These are phyloP conservation scores for Brachionus manjavacas DNA, from an alignment of 1,140 invertebrate species.

Conservation along the genomic window DNA sequence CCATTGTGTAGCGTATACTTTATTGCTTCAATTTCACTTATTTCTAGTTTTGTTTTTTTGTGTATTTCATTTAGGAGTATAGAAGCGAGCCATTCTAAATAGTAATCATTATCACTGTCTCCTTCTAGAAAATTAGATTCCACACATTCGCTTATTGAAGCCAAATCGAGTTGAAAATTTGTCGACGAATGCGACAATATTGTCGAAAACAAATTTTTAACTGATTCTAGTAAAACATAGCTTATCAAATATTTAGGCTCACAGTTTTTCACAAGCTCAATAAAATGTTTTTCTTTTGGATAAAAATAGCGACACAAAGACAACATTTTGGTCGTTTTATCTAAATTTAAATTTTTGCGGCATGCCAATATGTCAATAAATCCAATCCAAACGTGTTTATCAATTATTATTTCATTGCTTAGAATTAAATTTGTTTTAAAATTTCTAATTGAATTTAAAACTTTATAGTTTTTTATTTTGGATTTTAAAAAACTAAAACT, in stretches of 20 bases:
- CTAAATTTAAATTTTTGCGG: neutral
- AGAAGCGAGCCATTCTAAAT: neutral
- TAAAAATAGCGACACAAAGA: neutral
- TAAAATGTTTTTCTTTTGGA: neutral
- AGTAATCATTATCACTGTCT: neutral
- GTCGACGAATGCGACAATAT: neutral
- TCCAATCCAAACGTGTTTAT: neutral
- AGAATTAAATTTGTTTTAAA: neutral
- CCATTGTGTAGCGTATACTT: neutral
- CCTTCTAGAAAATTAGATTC: neutral
- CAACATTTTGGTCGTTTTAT: neutral
- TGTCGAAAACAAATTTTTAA: neutral
- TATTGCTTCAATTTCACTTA: neutral
- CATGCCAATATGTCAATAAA: neutral
- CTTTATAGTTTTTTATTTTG: neutral
- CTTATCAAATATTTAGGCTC: neutral
- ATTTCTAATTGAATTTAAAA: neutral
- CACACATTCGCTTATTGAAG: neutral
- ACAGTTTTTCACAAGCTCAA: neutral
- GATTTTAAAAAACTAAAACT: neutral
- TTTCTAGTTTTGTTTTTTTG: neutral
- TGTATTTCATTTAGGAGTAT: neutral
- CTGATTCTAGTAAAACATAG: neutral
- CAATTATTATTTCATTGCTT: neutral
- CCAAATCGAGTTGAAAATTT: neutral